Conservation (phyloP, 2,113 vertebrate species). For the Seriola dumerili region DNA sequence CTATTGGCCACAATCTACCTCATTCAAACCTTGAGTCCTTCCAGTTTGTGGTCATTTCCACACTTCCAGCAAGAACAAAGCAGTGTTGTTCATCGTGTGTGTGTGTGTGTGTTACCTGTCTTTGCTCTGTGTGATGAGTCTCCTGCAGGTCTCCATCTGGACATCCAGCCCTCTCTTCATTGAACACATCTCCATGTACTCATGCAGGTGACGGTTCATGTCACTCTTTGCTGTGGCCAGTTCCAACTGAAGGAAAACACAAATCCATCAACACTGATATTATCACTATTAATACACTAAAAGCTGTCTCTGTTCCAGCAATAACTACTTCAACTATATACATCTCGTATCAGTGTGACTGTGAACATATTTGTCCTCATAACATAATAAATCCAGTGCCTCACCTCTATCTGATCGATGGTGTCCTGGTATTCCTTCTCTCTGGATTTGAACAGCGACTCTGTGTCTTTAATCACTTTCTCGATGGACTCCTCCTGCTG, state of each 20-base stretch:
- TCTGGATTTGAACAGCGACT: conserved; percentile 93
- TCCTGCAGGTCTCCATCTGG: conserved; percentile 98
- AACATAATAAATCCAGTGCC: not conserved
- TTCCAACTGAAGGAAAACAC: conserved; percentile 86
- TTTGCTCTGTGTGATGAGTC: conserved; percentile 94
- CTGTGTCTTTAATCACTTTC: conserved; percentile 96
- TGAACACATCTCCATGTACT: conserved; percentile 99
- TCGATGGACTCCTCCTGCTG: conserved; percentile 92
- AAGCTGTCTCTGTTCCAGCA: too few relatives aligned
- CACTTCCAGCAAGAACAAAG: too few relatives aligned
- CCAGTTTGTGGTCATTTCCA: too few relatives aligned
- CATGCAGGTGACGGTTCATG: conserved; percentile 97
- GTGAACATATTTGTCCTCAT: too few relatives aligned
- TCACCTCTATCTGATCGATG: conserved; percentile 97
- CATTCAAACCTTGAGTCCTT: too few relatives aligned
- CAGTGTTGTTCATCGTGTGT: not conserved
- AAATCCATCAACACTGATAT: not conserved
- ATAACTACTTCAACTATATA: too few relatives aligned
- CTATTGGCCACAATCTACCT: too few relatives aligned
- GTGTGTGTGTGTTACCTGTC: conserved; percentile 84
- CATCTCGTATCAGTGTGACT: too few relatives aligned
- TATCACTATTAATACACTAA: not conserved
- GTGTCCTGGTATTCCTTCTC: conserved; percentile 98
- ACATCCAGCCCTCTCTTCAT: conserved; percentile 98
- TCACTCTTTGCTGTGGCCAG: conserved; percentile 96